Evolutionary conservation across 2,888 invertebrate genomes (phyloP), one percentile per base, ranked within the genome.

Genomic region (Metellina segmentata): DNA sequence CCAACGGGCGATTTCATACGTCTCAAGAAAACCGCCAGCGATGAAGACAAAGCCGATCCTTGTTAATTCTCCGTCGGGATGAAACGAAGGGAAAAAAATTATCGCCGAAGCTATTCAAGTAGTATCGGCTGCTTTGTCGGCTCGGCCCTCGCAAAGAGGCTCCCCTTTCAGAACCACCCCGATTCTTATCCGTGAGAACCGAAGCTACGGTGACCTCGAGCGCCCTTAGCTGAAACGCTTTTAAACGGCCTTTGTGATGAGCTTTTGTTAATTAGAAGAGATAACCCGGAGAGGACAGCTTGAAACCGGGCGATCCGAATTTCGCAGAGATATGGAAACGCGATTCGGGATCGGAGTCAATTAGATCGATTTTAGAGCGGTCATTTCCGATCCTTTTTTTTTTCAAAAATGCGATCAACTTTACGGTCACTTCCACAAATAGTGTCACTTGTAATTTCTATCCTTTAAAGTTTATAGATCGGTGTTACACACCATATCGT

Each of bases 181-280:
- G 19, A 19, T 88, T 88, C 81, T 88, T 75, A 81, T 81, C 88
- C 83, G 83, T 89, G 89, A 85, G 89, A 89, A 89, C 72, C 7
- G 49, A 78, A 72, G 19, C 49, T 48, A 48, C 49, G 20, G 20
- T 89, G 89, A 89, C 89, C 85, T 71, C 79, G 61, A 16, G 48
- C 61, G 83, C 70, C 70, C 89, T 78, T 71, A 20, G 53, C 6
- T 69, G 74, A 51, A 48, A 72, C 72, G 20, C 48, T 75, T 78
- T 19, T 70, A 53, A 86, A 81, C 48, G 53, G 71, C 86, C 53
- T 72, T 53, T 70, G 52, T 71, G 61, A 6, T 52, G 85, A 75
- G 79, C 48, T 49, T 81, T 49, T 81, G 81, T 81, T 88, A 88
- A 88, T 88, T 88, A 75, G 61, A 53, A 8, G 11, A 74, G 72